Conservation (phyloP, 2,888 invertebrate species). For the Norana najaformis region DNA sequence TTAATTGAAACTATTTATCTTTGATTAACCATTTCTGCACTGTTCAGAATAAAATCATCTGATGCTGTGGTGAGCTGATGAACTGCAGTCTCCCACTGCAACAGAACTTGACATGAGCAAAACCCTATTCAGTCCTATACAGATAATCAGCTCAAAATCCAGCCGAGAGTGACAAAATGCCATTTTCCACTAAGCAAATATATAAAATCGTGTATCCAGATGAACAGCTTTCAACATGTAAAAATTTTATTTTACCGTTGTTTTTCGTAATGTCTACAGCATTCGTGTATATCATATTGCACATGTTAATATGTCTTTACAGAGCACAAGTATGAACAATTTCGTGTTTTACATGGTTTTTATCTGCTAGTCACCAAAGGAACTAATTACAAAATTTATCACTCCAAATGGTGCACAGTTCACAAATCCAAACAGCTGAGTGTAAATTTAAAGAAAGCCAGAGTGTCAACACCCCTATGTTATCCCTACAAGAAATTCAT, state of each 20-base stretch:
- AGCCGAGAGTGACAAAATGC: neutral
- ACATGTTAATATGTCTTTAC: neutral
- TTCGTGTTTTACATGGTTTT: neutral
- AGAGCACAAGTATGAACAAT: neutral
- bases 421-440: too few relatives aligned
- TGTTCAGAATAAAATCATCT: neutral
- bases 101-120: neutral
- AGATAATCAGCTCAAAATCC: neutral
- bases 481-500: too few relatives aligned
- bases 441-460: too few relatives aligned
- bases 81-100: neutral
- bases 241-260: neutral
- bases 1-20: neutral
- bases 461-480: too few relatives aligned
- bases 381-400: neutral
- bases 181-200: neutral
- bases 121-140: neutral
- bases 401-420: neutral
- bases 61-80: neutral
- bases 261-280: neutral
- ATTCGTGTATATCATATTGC: neutral
- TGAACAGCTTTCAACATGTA: neutral
- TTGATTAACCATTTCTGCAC: neutral
- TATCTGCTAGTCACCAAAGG: neutral
- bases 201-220: neutral